phyloP scores from a whole-genome alignment of 2,888 invertebrate species.

The Nipponacmea schrenckii region DNA sequence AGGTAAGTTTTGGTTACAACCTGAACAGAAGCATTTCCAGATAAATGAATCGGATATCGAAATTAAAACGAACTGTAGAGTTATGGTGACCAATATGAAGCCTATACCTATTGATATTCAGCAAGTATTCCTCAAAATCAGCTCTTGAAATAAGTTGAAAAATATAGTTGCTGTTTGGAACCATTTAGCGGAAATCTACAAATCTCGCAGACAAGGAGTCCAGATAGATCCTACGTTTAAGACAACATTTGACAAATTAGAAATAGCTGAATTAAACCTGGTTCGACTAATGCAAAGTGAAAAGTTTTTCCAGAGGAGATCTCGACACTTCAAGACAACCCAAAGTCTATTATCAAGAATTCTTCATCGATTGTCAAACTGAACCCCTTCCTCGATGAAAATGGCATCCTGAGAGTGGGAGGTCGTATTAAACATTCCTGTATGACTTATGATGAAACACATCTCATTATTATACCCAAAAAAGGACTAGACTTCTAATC shows the following conservation, averaged over 20 bases:
- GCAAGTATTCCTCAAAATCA: neutral
- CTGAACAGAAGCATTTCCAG: neutral
- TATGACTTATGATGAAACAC: constrained; percentile 22
- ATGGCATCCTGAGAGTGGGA: neutral
- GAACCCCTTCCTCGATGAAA: neutral
- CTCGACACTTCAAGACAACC: neutral
- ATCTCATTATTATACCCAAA: constrained; percentile 36
- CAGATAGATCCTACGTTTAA: neutral
- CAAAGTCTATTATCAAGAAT: neutral
- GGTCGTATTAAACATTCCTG: neutral
- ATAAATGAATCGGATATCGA: neutral
- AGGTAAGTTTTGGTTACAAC: neutral
- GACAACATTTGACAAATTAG: neutral
- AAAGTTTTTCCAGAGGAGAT: neutral
- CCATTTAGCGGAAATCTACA: neutral
- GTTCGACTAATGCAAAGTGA: neutral
- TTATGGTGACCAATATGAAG: neutral
- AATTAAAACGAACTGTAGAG: neutral
- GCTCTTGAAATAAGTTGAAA: neutral
- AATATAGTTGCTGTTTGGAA: neutral
- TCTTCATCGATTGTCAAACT: neutral
- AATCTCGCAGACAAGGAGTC: neutral
- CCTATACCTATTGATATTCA: neutral
- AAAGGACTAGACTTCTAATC: constrained; percentile 20
- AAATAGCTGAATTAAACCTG: neutral